Conservation (phyloP, 2,113 vertebrate genomes). For the Martes martes region DNA sequence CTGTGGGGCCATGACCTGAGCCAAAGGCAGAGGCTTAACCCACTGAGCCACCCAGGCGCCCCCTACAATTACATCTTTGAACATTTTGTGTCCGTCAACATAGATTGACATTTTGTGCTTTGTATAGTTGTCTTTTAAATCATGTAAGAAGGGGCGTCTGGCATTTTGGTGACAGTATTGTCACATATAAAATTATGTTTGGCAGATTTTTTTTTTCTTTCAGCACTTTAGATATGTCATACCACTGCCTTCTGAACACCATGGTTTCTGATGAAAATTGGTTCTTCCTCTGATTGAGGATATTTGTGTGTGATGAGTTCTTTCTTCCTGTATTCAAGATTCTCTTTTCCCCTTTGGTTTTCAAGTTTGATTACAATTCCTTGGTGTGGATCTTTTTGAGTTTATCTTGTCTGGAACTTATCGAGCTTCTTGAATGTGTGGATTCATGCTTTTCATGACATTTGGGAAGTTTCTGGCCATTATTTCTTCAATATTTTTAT, state of each 20-base stretch:
- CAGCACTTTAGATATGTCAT: not conserved
- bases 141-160: not conserved
- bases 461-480: not conserved
- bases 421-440: not conserved
- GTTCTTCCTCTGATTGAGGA: not conserved
- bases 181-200: not conserved
- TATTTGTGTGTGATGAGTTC: not conserved
- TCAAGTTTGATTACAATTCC: not conserved
- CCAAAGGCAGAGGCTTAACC: too few species aligned
- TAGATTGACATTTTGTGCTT: not conserved
- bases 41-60: too few species aligned
- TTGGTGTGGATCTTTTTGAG: not conserved
- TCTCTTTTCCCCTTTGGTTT: not conserved
- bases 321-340: not conserved
- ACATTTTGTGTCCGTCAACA: not conserved
- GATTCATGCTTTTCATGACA: not conserved
- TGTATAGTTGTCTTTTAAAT: not conserved
- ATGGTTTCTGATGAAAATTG: not conserved
- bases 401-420: not conserved
- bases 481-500: not conserved
- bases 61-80: not conserved
- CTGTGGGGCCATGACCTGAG: too few species aligned
- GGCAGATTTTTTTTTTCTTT: not conserved
- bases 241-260: not conserved
- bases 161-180: not conserved